These are phyloP conservation scores for Enteromius argenteus DNA, from an alignment of 2,797 vertebrate genomes.

Conservation along the genomic window DNA sequence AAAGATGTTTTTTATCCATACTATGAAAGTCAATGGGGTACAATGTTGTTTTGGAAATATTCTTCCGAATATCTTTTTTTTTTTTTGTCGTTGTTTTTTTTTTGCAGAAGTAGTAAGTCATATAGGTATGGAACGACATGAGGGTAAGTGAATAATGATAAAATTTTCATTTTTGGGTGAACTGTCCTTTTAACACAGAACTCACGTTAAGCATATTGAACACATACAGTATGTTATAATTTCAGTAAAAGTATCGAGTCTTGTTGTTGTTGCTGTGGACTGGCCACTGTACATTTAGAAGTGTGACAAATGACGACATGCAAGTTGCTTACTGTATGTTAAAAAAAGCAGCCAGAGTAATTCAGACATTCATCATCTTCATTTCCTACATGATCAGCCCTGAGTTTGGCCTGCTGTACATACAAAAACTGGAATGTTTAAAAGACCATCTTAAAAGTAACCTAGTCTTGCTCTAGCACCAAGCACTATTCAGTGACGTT, in stretches of 20 bases:
- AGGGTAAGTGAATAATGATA: background rate
- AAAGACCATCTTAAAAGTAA: slow-evolving; percentile 57
- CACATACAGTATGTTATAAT: background rate
- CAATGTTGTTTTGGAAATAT: background rate
- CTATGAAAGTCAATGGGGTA: background rate
- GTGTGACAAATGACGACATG: background rate
- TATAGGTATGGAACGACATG: background rate
- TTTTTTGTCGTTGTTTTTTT: background rate
- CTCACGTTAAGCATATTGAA: background rate
- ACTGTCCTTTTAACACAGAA: background rate
- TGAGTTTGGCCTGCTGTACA: slow-evolving; percentile 66
- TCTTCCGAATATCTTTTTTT: slow-evolving; percentile 3
- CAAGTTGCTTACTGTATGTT: background rate
- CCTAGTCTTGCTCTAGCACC: slow-evolving; percentile 58
- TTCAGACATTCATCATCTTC: slow-evolving; percentile 42
- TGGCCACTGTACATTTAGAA: background rate
- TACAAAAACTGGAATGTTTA: slow-evolving; percentile 75
- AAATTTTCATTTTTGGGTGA: slow-evolving; percentile 7
- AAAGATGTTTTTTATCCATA: background rate
- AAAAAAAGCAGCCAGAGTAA: slow-evolving; percentile 33
- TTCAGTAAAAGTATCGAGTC: background rate
- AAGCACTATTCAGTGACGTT: slow-evolving; percentile 48
- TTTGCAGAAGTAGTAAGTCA: background rate
- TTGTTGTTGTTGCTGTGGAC: slow-evolving; percentile 3
- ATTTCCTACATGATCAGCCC: slow-evolving; percentile 57